Conservation (phyloP, 2,113 vertebrate species). For the Beaufortia kweichowensis region DNA sequence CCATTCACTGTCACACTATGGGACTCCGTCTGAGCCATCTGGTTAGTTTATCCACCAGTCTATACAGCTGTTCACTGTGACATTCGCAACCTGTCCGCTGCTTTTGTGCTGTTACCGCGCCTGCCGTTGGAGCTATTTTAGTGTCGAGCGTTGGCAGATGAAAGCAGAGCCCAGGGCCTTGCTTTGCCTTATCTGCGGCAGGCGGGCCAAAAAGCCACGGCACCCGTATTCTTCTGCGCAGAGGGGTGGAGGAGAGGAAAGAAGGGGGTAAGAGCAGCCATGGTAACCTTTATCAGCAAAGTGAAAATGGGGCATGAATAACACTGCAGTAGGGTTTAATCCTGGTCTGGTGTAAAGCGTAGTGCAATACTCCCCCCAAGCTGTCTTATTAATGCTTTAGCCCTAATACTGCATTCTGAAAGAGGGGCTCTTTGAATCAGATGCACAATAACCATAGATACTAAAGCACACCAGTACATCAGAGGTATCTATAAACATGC, state of each 20-base stretch:
- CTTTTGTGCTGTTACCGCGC: conserved; percentile 24
- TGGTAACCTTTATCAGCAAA: conserved; percentile 54
- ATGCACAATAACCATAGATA: background rate
- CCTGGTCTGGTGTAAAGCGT: conserved; percentile 41
- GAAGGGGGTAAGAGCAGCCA: conserved; percentile 33
- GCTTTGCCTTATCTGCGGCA: conserved; percentile 46
- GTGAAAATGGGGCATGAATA: conserved; percentile 56
- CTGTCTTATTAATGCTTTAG: conserved; percentile 44
- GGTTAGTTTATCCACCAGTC: conserved; percentile 32
- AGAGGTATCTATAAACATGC: background rate
- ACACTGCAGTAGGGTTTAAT: conserved; percentile 52
- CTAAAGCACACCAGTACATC: background rate
- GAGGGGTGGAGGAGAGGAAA: conserved; percentile 11
- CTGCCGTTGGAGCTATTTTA: conserved; percentile 48
- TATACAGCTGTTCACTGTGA: conserved; percentile 30
- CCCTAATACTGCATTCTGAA: background rate
- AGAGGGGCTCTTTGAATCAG: background rate
- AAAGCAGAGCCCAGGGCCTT: conserved; percentile 49
- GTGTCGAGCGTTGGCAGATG: conserved; percentile 45
- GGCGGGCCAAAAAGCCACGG: conserved; percentile 41
- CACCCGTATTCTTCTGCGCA: conserved; percentile 43
- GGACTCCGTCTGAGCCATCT: conserved; percentile 38
- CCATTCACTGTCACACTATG: conserved; percentile 11
- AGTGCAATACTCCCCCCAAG: conserved; percentile 26
- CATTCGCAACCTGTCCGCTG: background rate